Conservation (phyloP, 1,140 invertebrate genomes). For the Diabrotica undecimpunctata region DNA sequence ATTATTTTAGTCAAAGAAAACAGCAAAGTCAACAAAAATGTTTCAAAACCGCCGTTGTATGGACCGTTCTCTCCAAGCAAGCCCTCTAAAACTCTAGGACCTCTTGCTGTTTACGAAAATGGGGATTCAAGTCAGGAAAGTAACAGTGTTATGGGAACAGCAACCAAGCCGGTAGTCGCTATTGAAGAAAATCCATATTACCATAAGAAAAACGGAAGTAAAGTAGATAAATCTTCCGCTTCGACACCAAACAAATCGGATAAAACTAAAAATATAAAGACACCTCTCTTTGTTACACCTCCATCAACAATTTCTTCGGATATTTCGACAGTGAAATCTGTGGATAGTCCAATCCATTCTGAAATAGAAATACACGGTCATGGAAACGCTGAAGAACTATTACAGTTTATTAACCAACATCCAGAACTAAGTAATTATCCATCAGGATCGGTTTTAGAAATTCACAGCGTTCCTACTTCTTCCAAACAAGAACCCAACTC, state of each 20-base stretch:
- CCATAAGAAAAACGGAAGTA: conserved; percentile 10
- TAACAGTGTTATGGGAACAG: conserved; percentile 13
- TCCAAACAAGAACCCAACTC: background rate
- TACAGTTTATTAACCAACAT: conserved; percentile 44
- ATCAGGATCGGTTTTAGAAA: conserved; percentile 43
- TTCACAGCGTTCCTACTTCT: conserved; percentile 35
- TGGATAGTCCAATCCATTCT: conserved; percentile 4
- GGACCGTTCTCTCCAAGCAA: conserved; percentile 28
- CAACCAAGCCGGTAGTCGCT: conserved; percentile 22
- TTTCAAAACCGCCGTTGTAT: conserved; percentile 9
- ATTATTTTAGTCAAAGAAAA: too few species aligned
- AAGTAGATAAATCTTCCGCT: conserved; percentile 18
- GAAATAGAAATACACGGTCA: conserved; percentile 31
- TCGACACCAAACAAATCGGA: conserved; percentile 50
- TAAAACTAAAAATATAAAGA: conserved; percentile 20
- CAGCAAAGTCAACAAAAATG: background rate
- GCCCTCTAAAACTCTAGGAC: conserved; percentile 42
- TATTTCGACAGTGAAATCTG: background rate
- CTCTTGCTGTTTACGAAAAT: conserved; percentile 41
- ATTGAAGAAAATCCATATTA: conserved; percentile 41
- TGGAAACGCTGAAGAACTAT: conserved; percentile 39
- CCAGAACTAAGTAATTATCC: conserved; percentile 44
- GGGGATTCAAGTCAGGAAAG: conserved; percentile 18
- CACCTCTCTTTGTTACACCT: conserved; percentile 23
- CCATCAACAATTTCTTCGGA: conserved; percentile 7